Conservation (phyloP, 1,140 invertebrate genomes). For the Lamellibrachia luymesi region DNA sequence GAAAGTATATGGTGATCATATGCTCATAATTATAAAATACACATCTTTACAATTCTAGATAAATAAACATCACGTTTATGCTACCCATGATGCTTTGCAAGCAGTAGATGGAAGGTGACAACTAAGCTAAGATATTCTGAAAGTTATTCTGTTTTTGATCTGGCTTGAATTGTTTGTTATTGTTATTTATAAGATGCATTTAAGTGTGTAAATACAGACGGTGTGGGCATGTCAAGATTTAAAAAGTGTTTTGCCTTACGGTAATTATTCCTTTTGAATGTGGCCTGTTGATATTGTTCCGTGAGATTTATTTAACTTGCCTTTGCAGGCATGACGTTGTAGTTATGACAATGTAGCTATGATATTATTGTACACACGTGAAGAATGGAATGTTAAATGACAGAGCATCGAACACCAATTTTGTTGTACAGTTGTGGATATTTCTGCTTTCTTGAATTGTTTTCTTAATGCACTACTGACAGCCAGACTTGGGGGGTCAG, state of each 20-base stretch:
- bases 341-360: not conserved
- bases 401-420: not conserved
- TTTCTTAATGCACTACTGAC: not conserved
- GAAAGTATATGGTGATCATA: not conserved
- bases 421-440: not conserved
- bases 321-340: not conserved
- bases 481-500: not conserved
- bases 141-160: not conserved
- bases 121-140: not conserved
- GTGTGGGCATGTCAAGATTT: not conserved
- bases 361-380: not conserved
- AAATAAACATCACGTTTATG: not conserved
- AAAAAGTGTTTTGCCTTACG: not conserved
- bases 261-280: not conserved
- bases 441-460: not conserved
- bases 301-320: not conserved
- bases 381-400: not conserved
- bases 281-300: not conserved
- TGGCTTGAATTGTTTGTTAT: not conserved
- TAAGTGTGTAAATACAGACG: not conserved
- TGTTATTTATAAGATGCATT: conserved; percentile 6
- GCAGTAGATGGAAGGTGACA: not conserved
- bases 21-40: not conserved
- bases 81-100: conserved; percentile 4
- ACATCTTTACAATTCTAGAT: not conserved